Evolutionary conservation across 2,113 vertebrate species (phyloP).

Genomic region (Trogon melanurus): DNA sequence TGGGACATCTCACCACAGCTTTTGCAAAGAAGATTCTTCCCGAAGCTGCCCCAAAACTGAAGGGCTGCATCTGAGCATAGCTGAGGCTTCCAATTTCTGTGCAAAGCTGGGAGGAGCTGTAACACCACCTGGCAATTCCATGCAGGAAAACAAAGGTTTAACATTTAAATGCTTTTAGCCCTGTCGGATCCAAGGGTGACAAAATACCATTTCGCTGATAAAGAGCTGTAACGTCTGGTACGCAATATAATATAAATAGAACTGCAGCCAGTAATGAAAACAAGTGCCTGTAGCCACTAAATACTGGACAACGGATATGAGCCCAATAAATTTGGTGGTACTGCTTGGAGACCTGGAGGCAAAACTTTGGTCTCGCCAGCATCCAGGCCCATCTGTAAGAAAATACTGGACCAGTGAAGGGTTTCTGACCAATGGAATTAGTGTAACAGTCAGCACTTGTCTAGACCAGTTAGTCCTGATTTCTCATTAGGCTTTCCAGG

Average conservation of each 20-base stretch:
- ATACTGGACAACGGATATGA: neutral
- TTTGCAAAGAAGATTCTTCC: neutral
- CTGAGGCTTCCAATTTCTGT: neutral
- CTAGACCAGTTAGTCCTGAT: neutral
- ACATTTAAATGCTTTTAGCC: neutral
- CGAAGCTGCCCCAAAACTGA: neutral
- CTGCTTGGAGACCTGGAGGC: neutral
- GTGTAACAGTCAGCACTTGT: neutral
- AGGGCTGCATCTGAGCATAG: neutral
- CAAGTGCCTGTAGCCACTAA: neutral
- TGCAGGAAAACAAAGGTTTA: neutral
- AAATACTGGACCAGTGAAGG: neutral
- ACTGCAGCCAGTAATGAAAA: neutral
- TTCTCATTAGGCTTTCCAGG: constrained; percentile 24
- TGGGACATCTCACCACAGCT: neutral
- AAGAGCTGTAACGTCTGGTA: neutral
- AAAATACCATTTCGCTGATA: neutral
- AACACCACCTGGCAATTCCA: neutral
- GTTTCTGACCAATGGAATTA: constrained; percentile 12
- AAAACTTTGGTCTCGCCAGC: neutral
- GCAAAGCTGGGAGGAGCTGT: neutral
- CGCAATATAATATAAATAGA: neutral
- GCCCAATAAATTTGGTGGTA: neutral
- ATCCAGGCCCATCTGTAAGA: neutral
- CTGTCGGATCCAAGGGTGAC: neutral